Evolutionary conservation across 1,140 invertebrate species (phyloP).

Genomic region (Anadara kagoshimensis): DNA sequence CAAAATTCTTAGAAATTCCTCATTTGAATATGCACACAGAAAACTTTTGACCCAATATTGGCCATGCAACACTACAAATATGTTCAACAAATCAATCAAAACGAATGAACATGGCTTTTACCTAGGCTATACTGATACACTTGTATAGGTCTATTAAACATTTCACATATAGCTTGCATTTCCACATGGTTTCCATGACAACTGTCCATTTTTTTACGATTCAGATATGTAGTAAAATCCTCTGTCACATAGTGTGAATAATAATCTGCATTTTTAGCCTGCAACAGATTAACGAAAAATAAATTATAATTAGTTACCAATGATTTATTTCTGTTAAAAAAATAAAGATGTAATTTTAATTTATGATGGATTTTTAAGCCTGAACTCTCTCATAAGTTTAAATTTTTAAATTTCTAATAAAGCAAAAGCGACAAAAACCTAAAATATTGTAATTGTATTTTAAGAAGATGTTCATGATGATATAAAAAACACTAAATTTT

Average conservation of each 20-base stretch:
- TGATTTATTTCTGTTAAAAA: too few relatives aligned
- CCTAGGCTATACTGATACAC: slow-evolving; percentile 91
- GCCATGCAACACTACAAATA: background rate
- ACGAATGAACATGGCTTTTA: slow-evolving; percentile 70
- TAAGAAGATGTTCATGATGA: too few relatives aligned
- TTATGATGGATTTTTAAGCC: too few relatives aligned
- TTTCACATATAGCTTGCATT: slow-evolving; percentile 94
- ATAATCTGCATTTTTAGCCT: slow-evolving; percentile 87
- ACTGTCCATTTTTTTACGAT: slow-evolving; percentile 79
- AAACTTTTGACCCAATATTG: background rate
- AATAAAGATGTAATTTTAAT: too few relatives aligned
- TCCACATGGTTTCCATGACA: slow-evolving; percentile 96
- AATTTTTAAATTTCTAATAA: too few relatives aligned
- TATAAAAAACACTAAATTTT: too few relatives aligned
- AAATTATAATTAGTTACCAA: too few relatives aligned
- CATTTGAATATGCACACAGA: background rate
- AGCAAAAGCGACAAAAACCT: too few relatives aligned
- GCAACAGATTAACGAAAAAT: slow-evolving; percentile 40
- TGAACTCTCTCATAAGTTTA: too few relatives aligned
- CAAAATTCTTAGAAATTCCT: too few relatives aligned
- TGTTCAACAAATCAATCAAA: too few relatives aligned
- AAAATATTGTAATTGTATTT: too few relatives aligned
- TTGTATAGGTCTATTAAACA: slow-evolving; percentile 94
- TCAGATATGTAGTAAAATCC: slow-evolving; percentile 91
- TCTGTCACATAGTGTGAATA: slow-evolving; percentile 96